Base-by-base conservation (phyloP, 2,888 invertebrate genomes). In the Frankliniella intonsa region DNA sequence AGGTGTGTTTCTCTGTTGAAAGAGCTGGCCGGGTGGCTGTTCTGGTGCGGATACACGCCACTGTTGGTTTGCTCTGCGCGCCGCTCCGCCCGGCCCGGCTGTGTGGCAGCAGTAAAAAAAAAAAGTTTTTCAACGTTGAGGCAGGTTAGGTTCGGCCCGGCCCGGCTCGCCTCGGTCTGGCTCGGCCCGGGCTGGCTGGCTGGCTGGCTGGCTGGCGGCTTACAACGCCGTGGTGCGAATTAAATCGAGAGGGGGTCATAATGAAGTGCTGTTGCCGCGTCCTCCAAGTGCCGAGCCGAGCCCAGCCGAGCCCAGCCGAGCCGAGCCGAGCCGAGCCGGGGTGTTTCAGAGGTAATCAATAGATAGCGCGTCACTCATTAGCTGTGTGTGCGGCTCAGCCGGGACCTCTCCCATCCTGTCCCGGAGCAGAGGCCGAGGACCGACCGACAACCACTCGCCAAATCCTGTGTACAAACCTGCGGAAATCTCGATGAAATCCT, bases 211-310 rank as follows among this genome's bases (percentile, higher is more conserved):
- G 38, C 38, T 38, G 22, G 22, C 69, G 69, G n/a, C 22, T n/a
- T 69, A 22, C 69, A 76, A 22, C 69, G 69, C 69, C 22, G 25
- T 76, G 25, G 69, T 76, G 69, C 25, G 69, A 76, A 76, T 76
- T 76, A 76, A 76, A 76, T 76, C 69, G 69, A 76, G 69, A 76
- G 69, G 69, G 69, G 69, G 22, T 76, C 69, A n/a, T 76, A 76
- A 76, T 76, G 69, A 76, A 76, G 69, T 76, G 25, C 69, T 76
- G 69, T 62, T 25, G 69, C 69, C 69, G n/a, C 69, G n/a, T n/a
- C 69, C 69, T 76, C 22, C 69, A 5, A 12, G 25, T 25, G 69
- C 69, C 69, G 69, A 22, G 69, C 22, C 69, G 69, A 22, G 69
- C 22, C 22, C 22, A 22, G 1, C 22, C 55, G 38, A 38, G 38